Base-by-base conservation (phyloP, 2,797 vertebrate species). In the Phyllotis vaccarum region DNA sequence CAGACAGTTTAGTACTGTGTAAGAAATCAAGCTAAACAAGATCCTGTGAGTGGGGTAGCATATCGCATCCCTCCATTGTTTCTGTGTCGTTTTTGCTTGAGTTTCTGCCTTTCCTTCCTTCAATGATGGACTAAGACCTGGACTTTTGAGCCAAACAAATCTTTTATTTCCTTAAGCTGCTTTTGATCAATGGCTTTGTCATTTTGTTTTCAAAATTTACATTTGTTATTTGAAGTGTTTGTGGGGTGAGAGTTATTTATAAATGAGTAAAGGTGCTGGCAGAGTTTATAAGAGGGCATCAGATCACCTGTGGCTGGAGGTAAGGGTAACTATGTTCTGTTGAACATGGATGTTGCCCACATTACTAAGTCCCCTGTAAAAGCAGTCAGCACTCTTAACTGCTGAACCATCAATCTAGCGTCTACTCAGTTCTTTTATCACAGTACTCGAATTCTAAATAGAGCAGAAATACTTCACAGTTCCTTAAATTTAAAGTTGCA, bases 221-320 rank as follows among this genome's bases (percentile, higher is more conserved):
- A 12, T 27, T 74, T 1, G 1, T 75, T 46, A 29, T 13, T 75
- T 27, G 1, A 46, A 14, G 72, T 46, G 13, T 43, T 2, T 29
- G 37, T 11, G 16, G 40, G 12, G 40, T 0, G 2, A 46, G 24
- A 0, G 3, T 16, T 43, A 46, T 75, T 43, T 11, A 43, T 29
- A 24, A 46, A 29, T 75, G 37, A 46, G 12, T 75, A 14, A 5
- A 75, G 37, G 12, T 46, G 22, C 11, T 43, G n/a, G 11, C 40
- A 46, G 72, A 29, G 24, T 75, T 40, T 5, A 6, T 6, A 72
- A 75, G 40, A 74, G 13, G 16, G 9, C 11, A 29, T 43, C 72
- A 29, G 72, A 46, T 29, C 24, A 29, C n/a, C 40, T 43, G 40
- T 40, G 27, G 12, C 72, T 43, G 40, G 43, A 29, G 40, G 14